Conservation (phyloP, 2,888 invertebrate species). For the Cephus sareptanus region DNA sequence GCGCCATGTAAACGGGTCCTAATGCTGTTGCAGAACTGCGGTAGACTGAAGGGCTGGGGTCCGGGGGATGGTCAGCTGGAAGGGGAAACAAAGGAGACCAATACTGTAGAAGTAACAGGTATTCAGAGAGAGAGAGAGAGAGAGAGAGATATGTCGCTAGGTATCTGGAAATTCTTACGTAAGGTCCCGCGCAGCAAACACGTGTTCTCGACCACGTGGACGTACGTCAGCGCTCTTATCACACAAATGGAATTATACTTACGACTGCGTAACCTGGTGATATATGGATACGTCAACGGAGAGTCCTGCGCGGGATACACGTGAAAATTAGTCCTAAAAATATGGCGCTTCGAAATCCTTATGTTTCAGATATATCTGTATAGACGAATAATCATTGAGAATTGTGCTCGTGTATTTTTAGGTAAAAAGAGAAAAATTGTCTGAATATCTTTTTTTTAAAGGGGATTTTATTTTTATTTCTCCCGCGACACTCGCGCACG, state of each 20-base stretch:
- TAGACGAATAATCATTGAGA: not conserved
- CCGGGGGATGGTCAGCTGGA: not conserved
- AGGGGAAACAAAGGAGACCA: not conserved
- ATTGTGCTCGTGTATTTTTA: not conserved
- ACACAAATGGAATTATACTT: slow-evolving; percentile 35
- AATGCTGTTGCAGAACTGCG: not conserved
- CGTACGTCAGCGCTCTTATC: slow-evolving; percentile 27
- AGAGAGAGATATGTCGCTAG: no score
- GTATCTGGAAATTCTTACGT: not conserved
- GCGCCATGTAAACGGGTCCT: not conserved
- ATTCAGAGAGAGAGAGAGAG: not conserved
- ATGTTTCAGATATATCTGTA: not conserved
- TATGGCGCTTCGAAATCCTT: not conserved
- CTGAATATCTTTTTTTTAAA: not conserved
- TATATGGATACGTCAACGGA: slow-evolving; percentile 12
- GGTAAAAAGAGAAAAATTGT: not conserved
- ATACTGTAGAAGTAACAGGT: not conserved
- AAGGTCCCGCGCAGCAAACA: slow-evolving; percentile 10
- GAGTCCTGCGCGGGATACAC: slow-evolving; percentile 24
- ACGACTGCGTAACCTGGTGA: slow-evolving; percentile 21
- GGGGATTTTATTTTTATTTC: not conserved
- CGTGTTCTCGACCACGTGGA: slow-evolving; percentile 38
- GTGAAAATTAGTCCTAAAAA: slow-evolving; percentile 16
- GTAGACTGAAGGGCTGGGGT: not conserved
- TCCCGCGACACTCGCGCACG: not conserved